A percentile compares a stretch with the other conserved stretches of the same genome.
Evolutionary conservation across 2,797 vertebrate species (phyloP).

Genomic region (Onychomys arenicola): DNA sequence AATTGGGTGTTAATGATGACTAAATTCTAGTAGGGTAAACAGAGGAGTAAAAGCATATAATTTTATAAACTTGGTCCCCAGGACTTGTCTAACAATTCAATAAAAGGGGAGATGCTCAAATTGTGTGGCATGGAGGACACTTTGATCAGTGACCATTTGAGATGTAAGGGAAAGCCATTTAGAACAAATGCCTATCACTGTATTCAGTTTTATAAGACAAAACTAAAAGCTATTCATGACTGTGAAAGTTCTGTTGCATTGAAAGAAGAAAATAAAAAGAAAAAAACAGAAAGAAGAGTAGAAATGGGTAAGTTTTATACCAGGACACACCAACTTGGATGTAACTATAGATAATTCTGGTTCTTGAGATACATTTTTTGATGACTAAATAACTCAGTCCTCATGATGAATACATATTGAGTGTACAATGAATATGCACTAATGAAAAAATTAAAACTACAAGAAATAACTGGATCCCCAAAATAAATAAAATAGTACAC

Average conservation of each 20-base stretch:
- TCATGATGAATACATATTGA: neutral
- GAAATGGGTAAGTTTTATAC: neutral
- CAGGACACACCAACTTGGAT: neutral
- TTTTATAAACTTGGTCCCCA: neutral
- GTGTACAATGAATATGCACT: neutral
- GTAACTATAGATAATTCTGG: neutral
- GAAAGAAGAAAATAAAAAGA: too few relatives aligned
- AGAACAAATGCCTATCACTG: neutral
- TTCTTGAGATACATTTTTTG: neutral
- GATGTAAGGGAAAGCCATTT: neutral
- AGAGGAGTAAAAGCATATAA: neutral
- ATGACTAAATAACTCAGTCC: neutral
- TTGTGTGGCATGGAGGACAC: neutral
- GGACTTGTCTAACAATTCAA: neutral
- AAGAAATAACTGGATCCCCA: neutral
- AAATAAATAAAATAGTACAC: neutral
- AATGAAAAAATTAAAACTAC: neutral
- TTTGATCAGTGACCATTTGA: slow-evolving; percentile 4
- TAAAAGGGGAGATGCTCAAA: neutral
- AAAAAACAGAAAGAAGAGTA: neutral
- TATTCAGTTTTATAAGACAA: neutral
- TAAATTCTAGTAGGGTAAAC: neutral
- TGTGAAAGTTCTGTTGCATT: neutral
- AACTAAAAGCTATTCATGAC: neutral
- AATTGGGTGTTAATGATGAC: slow-evolving; percentile 5